Evolutionary conservation across 2,797 vertebrate species (phyloP), one percentile per base, ranked within the genome.

Genomic region (Furcifer pardalis): DNA sequence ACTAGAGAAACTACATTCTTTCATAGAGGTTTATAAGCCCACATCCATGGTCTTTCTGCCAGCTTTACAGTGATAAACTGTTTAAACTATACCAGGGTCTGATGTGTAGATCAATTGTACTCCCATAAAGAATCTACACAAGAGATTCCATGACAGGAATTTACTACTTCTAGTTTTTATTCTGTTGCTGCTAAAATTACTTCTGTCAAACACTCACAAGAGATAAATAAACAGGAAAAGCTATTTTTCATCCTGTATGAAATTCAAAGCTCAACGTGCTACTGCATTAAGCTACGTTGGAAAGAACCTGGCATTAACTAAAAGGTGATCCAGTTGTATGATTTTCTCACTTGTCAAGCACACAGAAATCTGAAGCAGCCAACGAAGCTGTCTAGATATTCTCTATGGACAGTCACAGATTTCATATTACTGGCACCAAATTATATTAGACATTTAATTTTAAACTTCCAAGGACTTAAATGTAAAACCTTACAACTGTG

Each of bases 11-110:
- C 92, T 94, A 88, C 92, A 92, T 92, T 92, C 94, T 96, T 95
- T 94, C 93, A 93, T 27, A 91, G 88, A 82, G 93, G 94, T 92
- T 94, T 95, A 92, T 91, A 91, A 94, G 95, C 89, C 93, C 94
- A 94, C 92, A 93, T 93, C 95, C 95, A 84, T 23, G 44, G 92
- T 93, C 94, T 94, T 92, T 79, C 93, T 92, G 74, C 90, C 84
- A 73, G 94, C 96, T 95, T 96, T 96, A 97, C 92, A 84, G 93
- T 97, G 97, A 97, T 93, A 95, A 97, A 97, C 96, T 95, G 96
- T 95, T 94, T 91, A 94, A 95, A 95, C 92, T 95, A 95, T 95
- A 96, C 96, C 95, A 96, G 93, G 91, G 87, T 87, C 94, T 95
- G 97, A 96, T 96, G 94, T 79, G 77, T 87, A 93, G 96, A 97